phyloP scores from a whole-genome alignment of 2,113 vertebrate species.

The Symphodus melops region DNA sequence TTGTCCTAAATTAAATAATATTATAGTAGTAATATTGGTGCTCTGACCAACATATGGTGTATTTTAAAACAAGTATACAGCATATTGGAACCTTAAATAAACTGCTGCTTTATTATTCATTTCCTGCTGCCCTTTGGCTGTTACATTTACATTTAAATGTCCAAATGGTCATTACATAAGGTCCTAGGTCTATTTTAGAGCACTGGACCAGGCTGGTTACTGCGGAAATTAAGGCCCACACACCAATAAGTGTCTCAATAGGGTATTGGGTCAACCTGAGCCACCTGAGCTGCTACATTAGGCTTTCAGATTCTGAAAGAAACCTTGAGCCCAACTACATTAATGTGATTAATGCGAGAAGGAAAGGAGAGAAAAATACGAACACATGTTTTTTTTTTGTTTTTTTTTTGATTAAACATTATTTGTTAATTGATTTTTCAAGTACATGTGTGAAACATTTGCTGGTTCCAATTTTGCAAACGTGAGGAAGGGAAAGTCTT shows the following conservation, averaged over 20 bases:
- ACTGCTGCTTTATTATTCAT: background rate
- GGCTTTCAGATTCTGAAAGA: slow-evolving; percentile 3
- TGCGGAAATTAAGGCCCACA: slow-evolving; percentile 35
- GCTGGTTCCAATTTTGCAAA: too few relatives aligned
- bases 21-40: too few relatives aligned
- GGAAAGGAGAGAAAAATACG: background rate
- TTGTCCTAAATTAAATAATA: background rate
- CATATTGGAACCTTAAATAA: background rate
- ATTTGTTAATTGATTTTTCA: background rate
- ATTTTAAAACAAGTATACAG: background rate
- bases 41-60: background rate
- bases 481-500: background rate
- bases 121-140: background rate
- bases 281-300: slow-evolving; percentile 31
- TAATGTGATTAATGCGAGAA: background rate
- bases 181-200: slow-evolving; percentile 1
- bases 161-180: background rate
- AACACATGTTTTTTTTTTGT: too few relatives aligned
- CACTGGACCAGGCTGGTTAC: background rate
- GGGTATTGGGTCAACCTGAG: slow-evolving; percentile 43
- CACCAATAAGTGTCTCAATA: slow-evolving; percentile 45
- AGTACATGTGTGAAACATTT: background rate
- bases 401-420: background rate
- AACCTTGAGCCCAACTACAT: background rate
- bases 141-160: background rate